Conservation (phyloP, 2,888 invertebrate genomes). For the Pandemis heparana region DNA sequence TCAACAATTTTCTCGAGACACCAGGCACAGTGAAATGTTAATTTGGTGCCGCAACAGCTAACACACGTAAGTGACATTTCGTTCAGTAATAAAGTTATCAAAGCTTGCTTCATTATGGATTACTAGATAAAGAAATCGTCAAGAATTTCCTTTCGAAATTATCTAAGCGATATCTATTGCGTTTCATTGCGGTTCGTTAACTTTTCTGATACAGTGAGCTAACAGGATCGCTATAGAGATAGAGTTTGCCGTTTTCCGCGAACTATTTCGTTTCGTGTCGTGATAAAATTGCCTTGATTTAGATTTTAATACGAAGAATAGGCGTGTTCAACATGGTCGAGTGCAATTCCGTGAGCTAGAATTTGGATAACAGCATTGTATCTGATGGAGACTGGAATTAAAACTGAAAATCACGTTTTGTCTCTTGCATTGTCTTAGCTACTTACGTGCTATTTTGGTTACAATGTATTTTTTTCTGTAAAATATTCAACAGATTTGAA, state of each 20-base stretch:
- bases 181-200: slow-evolving; percentile 56
- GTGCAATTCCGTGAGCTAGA: slow-evolving; percentile 67
- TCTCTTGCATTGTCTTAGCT: background rate
- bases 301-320: slow-evolving; percentile 62
- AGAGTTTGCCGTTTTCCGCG: slow-evolving; percentile 50
- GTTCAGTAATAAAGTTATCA: slow-evolving; percentile 41
- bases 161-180: slow-evolving; percentile 49
- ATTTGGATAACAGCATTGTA: slow-evolving; percentile 68
- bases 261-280: slow-evolving; percentile 54
- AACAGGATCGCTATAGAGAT: slow-evolving; percentile 52
- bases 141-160: slow-evolving; percentile 44
- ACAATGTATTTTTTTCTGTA: background rate
- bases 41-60: slow-evolving; percentile 32
- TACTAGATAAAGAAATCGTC: slow-evolving; percentile 43
- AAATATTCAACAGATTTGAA: background rate
- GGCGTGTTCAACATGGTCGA: slow-evolving; percentile 53
- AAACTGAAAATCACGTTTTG: slow-evolving; percentile 13
- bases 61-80: slow-evolving; percentile 42
- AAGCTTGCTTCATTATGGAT: slow-evolving; percentile 38
- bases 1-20: slow-evolving; percentile 35
- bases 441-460: background rate
- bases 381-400: slow-evolving; percentile 36
- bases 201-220: slow-evolving; percentile 54
- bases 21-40: slow-evolving; percentile 36
- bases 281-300: slow-evolving; percentile 60